These are phyloP conservation scores for Dermatophagoides farinae DNA, from an alignment of 1,140 invertebrate genomes.

Conservation along the genomic window DNA sequence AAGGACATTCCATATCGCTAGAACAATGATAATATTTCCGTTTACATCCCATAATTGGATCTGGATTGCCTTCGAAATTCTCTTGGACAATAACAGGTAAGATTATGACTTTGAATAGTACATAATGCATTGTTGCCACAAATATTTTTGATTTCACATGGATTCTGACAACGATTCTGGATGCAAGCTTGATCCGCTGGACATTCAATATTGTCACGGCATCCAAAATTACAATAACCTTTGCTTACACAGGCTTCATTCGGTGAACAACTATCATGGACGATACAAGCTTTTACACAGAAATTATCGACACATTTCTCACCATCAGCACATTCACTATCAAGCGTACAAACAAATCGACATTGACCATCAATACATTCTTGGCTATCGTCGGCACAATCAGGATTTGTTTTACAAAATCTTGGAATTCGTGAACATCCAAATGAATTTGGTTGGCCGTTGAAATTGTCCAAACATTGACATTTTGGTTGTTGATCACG, in stretches of 20 bases:
- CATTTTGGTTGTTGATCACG: constrained; percentile 48
- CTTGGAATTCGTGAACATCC: constrained; percentile 45
- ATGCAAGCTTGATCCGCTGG: constrained; percentile 49
- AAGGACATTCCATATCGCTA: constrained; percentile 21
- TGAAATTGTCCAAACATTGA: constrained; percentile 46
- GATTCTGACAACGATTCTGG: constrained; percentile 57
- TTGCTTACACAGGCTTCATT: constrained; percentile 51
- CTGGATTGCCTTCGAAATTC: constrained; percentile 59
- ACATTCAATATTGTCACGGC: constrained; percentile 58
- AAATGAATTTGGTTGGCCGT: constrained; percentile 30
- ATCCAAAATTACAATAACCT: constrained; percentile 55
- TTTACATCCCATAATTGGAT: constrained; percentile 65
- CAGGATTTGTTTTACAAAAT: constrained; percentile 43
- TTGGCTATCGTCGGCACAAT: constrained; percentile 45
- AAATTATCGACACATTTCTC: constrained; percentile 56
- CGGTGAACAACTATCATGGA: constrained; percentile 51
- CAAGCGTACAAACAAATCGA: constrained; percentile 49
- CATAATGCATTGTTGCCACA: constrained; percentile 67
- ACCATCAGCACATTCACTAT: constrained; percentile 50
- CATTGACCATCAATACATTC: constrained; percentile 62
- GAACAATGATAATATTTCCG: constrained; percentile 40
- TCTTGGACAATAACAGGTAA: constrained; percentile 49
- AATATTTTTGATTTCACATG: constrained; percentile 54
- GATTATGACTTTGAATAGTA: constrained; percentile 39
- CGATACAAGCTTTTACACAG: constrained; percentile 42